Conservation (phyloP, 2,113 vertebrate genomes). For the Pseudopipra pipra region DNA sequence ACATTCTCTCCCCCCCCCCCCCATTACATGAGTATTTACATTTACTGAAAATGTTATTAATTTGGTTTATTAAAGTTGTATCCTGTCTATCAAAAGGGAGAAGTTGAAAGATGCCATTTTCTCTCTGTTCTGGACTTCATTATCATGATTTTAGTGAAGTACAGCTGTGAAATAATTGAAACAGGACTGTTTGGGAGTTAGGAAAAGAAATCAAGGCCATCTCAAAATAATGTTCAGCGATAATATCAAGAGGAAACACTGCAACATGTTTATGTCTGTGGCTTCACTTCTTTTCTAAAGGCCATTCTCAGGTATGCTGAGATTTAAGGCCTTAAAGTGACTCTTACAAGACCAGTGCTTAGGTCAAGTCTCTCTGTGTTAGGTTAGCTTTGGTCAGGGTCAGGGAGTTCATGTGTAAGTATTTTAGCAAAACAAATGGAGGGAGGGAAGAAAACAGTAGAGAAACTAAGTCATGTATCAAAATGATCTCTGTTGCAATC, state of each 20-base stretch:
- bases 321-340: not conserved
- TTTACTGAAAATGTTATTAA: not conserved
- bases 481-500: not conserved
- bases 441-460: not conserved
- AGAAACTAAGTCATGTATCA: not conserved
- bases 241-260: not conserved
- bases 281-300: not conserved
- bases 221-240: not conserved
- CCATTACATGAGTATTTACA: not conserved
- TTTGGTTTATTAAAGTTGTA: not conserved
- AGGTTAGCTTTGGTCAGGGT: not conserved
- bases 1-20: no score
- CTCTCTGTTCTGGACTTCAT: not conserved
- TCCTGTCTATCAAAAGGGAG: not conserved
- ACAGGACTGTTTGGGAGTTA: not conserved
- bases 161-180: not conserved
- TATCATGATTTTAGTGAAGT: not conserved
- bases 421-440: not conserved
- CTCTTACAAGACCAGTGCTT: not conserved
- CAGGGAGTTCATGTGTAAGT: not conserved
- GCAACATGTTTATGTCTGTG: not conserved
- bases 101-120: not conserved
- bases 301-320: not conserved
- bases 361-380: not conserved
- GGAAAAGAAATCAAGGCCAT: not conserved